These are phyloP conservation scores for Mustela nigripes DNA, from an alignment of 2,113 vertebrate species.

Conservation along the genomic window DNA sequence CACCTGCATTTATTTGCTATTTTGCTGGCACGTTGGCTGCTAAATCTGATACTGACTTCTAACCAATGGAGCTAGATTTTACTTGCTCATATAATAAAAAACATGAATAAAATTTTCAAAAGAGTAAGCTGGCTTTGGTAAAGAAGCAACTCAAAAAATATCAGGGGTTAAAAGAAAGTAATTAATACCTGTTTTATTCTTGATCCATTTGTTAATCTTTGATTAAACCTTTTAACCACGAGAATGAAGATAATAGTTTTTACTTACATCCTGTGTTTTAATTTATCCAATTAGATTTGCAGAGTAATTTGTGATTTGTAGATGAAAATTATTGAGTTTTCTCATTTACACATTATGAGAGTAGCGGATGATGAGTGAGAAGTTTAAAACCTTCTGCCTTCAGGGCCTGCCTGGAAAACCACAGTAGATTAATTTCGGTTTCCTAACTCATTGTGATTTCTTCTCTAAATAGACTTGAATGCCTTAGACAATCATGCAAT, in stretches of 20 bases:
- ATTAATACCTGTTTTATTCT: neutral
- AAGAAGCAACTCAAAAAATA: neutral
- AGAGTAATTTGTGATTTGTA: conserved; percentile 58
- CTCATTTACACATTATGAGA: conserved; percentile 55
- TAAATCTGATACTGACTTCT: neutral
- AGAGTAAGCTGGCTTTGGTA: neutral
- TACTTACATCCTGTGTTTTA: conserved; percentile 42
- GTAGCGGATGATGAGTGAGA: conserved; percentile 26
- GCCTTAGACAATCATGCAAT: neutral
- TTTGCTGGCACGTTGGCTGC: neutral
- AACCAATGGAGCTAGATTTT: neutral
- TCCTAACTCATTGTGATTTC: conserved; percentile 65
- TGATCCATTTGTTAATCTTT: conserved; percentile 42
- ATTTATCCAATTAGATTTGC: conserved; percentile 56
- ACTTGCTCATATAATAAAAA: conserved; percentile 44
- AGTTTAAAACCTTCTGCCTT: conserved; percentile 30
- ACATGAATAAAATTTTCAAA: neutral
- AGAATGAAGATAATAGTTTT: conserved; percentile 34
- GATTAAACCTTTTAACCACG: conserved; percentile 3
- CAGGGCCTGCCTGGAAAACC: conserved; percentile 50
- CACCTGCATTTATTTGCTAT: neutral
- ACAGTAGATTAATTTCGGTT: conserved; percentile 65
- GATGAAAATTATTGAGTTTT: conserved; percentile 68
- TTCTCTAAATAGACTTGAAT: conserved; percentile 56
- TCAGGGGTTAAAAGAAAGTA: neutral